phyloP scores from a whole-genome alignment of 2,797 vertebrate species.

The Characodon lateralis region DNA sequence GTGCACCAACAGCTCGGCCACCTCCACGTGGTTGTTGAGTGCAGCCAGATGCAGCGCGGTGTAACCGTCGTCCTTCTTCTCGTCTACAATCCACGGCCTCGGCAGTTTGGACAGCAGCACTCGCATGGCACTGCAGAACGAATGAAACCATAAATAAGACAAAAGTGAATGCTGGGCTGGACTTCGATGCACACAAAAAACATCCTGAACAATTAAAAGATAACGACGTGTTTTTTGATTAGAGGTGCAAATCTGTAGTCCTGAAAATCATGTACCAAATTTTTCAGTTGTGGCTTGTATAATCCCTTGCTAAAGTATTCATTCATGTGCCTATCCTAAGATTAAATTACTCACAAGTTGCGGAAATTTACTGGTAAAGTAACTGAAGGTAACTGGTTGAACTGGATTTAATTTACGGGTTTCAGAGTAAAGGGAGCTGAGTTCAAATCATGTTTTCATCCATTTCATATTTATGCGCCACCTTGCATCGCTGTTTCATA shows the following conservation, averaged over 20 bases:
- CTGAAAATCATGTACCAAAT: conserved; percentile 29
- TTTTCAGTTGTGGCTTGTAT: conserved; percentile 26
- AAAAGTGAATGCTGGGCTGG: conserved; percentile 12
- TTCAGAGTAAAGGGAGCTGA: not conserved
- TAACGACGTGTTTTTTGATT: conserved; percentile 17
- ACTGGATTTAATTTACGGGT: not conserved
- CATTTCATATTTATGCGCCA: not conserved
- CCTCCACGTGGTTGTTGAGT: conserved; percentile 99
- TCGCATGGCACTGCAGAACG: conserved; percentile 89
- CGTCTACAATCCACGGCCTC: conserved; percentile 97
- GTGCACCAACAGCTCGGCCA: conserved; percentile 96
- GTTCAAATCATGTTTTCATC: not conserved
- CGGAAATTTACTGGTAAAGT: not conserved
- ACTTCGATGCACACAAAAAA: conserved; percentile 9
- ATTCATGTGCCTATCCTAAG: not conserved
- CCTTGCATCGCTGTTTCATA: not conserved
- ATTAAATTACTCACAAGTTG: not conserved
- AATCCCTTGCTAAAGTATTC: not conserved
- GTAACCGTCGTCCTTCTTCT: conserved; percentile 99
- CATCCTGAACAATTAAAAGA: conserved; percentile 26
- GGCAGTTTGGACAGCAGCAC: conserved; percentile 96
- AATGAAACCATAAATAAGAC: no score
- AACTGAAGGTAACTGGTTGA: not conserved
- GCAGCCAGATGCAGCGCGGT: conserved; percentile 97
- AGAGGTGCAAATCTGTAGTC: conserved; percentile 13